These are phyloP conservation scores for Daubentonia madagascariensis DNA, from an alignment of 2,113 vertebrate species.

Conservation along the genomic window DNA sequence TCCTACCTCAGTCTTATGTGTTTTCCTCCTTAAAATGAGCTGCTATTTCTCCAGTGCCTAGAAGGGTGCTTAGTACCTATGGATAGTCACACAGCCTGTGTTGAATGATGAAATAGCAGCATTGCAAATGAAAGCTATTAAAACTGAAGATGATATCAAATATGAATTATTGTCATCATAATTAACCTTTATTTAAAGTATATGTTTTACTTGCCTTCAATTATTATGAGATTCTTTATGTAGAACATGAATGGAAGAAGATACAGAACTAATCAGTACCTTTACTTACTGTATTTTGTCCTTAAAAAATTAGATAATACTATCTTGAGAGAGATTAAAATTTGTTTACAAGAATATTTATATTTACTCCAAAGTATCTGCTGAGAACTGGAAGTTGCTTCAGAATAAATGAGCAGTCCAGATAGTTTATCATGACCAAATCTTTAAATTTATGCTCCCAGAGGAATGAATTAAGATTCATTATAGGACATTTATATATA, in stretches of 20 bases:
- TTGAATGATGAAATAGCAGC: background rate
- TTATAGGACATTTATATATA: too few relatives aligned
- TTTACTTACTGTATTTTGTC: background rate
- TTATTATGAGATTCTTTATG: background rate
- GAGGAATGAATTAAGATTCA: background rate
- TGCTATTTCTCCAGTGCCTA: background rate
- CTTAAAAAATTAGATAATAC: background rate
- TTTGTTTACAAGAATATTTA: background rate
- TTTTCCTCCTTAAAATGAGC: background rate
- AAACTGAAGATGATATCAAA: background rate
- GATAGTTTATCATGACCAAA: background rate
- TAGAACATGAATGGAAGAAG: background rate
- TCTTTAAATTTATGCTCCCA: background rate
- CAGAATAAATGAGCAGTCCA: background rate
- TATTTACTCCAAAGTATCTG: background rate
- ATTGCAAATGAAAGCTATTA: background rate
- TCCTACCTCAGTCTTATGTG: background rate
- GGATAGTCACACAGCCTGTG: background rate
- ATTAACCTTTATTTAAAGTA: background rate
- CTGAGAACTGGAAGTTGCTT: background rate
- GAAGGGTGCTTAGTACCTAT: rapidly evolving
- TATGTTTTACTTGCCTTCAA: background rate
- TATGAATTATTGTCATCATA: background rate
- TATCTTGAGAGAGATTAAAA: background rate
- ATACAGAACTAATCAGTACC: background rate